Percentiles rank a stretch among this genome's conserved stretches.
Conservation (phyloP, 2,888 invertebrate species). For the Heliconius aoede region DNA sequence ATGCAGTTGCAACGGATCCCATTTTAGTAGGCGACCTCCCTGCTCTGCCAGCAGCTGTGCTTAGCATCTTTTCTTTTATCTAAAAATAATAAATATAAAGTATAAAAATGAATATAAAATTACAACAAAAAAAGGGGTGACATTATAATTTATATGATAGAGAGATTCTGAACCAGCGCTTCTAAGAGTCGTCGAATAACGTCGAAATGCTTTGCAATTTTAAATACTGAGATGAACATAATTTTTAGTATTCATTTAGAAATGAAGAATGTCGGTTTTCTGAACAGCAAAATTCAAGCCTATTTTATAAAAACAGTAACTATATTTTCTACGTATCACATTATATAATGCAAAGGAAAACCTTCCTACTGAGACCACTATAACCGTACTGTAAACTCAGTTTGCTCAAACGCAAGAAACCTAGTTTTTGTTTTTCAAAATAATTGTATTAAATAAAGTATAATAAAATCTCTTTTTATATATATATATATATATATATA, state of each 20-base stretch:
- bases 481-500: too few relatives aligned
- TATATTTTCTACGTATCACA: background rate
- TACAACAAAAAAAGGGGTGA: background rate
- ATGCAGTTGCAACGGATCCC: conserved; percentile 49
- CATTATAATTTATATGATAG: too few relatives aligned
- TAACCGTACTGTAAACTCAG: background rate
- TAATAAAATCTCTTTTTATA: too few relatives aligned
- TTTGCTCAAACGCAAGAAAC: background rate
- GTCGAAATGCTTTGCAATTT: too few relatives aligned
- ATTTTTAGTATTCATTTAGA: too few relatives aligned
- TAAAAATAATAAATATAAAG: conserved; percentile 44
- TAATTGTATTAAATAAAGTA: too few relatives aligned
- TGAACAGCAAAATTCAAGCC: too few relatives aligned
- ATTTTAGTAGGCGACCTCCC: conserved; percentile 69
- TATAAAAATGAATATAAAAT: background rate
- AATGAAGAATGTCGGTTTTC: too few relatives aligned
- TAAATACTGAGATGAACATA: too few relatives aligned
- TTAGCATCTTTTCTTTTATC: conserved; percentile 78
- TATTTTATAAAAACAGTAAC: background rate
- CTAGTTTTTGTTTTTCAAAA: background rate
- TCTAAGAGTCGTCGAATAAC: too few relatives aligned
- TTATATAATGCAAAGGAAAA: background rate
- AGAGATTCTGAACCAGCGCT: too few relatives aligned
- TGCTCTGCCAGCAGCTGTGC: conserved; percentile 64
- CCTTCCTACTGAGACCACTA: background rate